Percentiles rank a stretch among this genome's conserved stretches.
Conservation (phyloP, 1,140 invertebrate genomes). For the Achroia grisella region DNA sequence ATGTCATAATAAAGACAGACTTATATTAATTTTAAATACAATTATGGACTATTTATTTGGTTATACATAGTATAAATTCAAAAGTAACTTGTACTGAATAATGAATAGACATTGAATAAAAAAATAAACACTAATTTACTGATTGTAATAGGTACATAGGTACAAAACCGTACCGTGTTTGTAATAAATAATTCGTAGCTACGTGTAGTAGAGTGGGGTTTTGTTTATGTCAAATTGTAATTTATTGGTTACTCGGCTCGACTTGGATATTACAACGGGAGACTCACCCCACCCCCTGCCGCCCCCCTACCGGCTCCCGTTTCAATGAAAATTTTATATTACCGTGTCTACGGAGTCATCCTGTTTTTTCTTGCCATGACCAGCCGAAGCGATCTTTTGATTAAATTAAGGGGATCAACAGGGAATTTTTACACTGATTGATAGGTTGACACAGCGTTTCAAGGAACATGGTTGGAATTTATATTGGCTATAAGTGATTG, state of each 20-base stretch:
- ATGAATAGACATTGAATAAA: too few species aligned
- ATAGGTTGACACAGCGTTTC: slow-evolving; percentile 64
- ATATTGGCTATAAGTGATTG: slow-evolving; percentile 63
- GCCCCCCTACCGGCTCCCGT: slow-evolving; percentile 24
- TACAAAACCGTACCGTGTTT: slow-evolving; percentile 18
- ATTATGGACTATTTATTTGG: too few species aligned
- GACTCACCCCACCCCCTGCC: slow-evolving; percentile 25
- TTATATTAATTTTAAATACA: too few species aligned
- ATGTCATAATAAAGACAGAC: too few species aligned
- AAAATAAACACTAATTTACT: slow-evolving; percentile 4
- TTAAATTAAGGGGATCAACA: slow-evolving; percentile 69
- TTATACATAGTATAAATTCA: too few species aligned
- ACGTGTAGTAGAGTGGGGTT: slow-evolving; percentile 51
- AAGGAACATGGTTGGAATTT: slow-evolving; percentile 51
- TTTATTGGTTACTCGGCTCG: slow-evolving; percentile 62
- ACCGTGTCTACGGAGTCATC: slow-evolving; percentile 55
- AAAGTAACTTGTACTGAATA: too few species aligned
- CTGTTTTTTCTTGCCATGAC: slow-evolving; percentile 65
- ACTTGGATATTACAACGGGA: slow-evolving; percentile 57
- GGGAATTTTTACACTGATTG: slow-evolving; percentile 70
- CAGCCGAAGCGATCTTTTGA: slow-evolving; percentile 67
- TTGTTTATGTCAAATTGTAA: slow-evolving; percentile 70
- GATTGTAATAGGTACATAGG: slow-evolving; percentile 1
- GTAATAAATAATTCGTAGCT: slow-evolving; percentile 60
- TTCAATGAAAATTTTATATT: slow-evolving; percentile 67